Evolutionary conservation across 2,888 invertebrate species (phyloP).

Genomic region (Galerucella calmariensis): DNA sequence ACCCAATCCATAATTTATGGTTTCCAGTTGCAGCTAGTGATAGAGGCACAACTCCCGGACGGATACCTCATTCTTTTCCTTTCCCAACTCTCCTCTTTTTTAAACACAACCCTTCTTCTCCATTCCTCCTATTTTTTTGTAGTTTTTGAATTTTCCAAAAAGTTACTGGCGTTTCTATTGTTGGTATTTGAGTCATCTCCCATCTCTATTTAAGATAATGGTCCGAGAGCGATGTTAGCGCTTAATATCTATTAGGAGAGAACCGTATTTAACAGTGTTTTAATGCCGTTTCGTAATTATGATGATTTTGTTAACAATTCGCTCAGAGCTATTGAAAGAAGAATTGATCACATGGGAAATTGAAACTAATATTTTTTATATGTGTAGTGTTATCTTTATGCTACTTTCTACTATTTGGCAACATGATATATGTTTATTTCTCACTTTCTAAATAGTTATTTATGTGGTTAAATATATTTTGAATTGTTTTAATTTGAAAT

Average conservation of each 20-base stretch:
- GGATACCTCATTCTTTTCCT: too few relatives aligned
- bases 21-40: too few relatives aligned
- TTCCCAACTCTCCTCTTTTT: too few relatives aligned
- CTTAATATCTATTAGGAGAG: slow-evolving; percentile 16
- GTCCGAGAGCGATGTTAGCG: neutral
- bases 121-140: too few relatives aligned
- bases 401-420: slow-evolving; percentile 16
- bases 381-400: neutral
- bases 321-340: slow-evolving; percentile 9
- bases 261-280: slow-evolving; percentile 18
- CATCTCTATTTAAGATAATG: neutral
- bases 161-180: neutral
- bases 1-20: too few relatives aligned
- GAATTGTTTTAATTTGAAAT: neutral
- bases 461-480: neutral
- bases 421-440: neutral
- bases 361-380: neutral
- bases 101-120: too few relatives aligned
- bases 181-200: neutral
- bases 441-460: slow-evolving; percentile 4
- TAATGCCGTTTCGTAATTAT: slow-evolving; percentile 17
- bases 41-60: too few relatives aligned
- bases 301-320: slow-evolving; percentile 17
- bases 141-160: neutral
- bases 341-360: slow-evolving; percentile 6